These are phyloP conservation scores for Daptonema setosum DNA, from an alignment of 2,888 invertebrate genomes.

Conservation along the genomic window DNA sequence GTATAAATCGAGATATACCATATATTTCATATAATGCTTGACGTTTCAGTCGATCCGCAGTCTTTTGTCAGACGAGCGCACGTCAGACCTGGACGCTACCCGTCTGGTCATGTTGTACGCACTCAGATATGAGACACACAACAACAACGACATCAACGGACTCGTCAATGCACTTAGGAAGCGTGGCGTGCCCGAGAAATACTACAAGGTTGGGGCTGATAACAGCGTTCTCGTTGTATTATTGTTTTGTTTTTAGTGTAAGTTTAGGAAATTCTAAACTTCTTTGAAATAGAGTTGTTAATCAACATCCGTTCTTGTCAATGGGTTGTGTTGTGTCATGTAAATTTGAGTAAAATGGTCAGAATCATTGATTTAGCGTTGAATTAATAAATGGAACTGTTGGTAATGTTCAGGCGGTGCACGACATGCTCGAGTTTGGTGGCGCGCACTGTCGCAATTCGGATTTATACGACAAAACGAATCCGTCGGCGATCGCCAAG, in stretches of 20 bases:
- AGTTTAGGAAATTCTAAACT: background rate
- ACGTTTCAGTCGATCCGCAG: conserved; percentile 46
- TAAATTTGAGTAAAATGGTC: too few relatives aligned
- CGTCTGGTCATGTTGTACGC: conserved; percentile 77
- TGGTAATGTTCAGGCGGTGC: conserved; percentile 10
- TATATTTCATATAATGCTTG: too few relatives aligned
- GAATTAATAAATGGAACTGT: too few relatives aligned
- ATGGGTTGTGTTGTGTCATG: too few relatives aligned
- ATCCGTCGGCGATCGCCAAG: conserved; percentile 70
- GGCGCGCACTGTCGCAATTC: conserved; percentile 53
- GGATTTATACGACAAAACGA: conserved; percentile 61
- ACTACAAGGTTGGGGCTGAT: conserved; percentile 29
- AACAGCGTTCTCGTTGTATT: too few relatives aligned
- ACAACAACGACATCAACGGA: conserved; percentile 57
- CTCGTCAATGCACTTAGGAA: conserved; percentile 51
- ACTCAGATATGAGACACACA: conserved; percentile 71
- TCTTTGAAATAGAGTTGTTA: too few relatives aligned
- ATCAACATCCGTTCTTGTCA: too few relatives aligned
- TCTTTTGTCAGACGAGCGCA: conserved; percentile 49
- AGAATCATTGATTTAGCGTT: too few relatives aligned
- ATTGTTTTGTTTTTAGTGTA: conserved; percentile 1
- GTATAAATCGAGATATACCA: too few relatives aligned
- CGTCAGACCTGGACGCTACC: conserved; percentile 54
- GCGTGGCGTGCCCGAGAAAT: conserved; percentile 45
- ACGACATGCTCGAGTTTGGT: conserved; percentile 33